Evolutionary conservation across 2,797 vertebrate genomes (phyloP).

Genomic region (Rhinophrynus dorsalis): DNA sequence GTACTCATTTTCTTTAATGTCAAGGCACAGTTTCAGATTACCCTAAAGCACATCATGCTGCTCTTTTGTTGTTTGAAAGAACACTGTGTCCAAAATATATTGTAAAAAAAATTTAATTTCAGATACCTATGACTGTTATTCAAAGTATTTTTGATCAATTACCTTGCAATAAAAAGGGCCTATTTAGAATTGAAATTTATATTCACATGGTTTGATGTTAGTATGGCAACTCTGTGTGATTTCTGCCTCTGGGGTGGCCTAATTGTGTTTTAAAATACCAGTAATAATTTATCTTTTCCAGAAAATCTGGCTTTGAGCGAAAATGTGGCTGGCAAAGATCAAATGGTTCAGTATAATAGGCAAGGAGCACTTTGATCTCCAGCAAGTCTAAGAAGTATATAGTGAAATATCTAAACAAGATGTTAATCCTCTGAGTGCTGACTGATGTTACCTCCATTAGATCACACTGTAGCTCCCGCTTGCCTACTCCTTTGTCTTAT

Average conservation of each 20-base stretch:
- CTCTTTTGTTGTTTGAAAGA: conserved; percentile 23
- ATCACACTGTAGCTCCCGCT: too few species aligned
- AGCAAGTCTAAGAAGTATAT: too few species aligned
- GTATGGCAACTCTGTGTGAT: background rate
- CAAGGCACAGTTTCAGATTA: conserved; percentile 12
- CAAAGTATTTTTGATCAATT: conserved; percentile 2
- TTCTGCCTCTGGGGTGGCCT: background rate
- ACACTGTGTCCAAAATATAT: conserved; percentile 19
- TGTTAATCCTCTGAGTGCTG: too few species aligned
- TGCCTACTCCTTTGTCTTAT: too few species aligned
- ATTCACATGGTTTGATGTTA: background rate
- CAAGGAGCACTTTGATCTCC: too few species aligned
- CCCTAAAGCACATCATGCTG: background rate
- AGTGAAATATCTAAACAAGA: too few species aligned
- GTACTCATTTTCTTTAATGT: conserved; percentile 34
- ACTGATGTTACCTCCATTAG: too few species aligned
- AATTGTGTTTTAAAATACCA: background rate
- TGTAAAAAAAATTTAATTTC: background rate
- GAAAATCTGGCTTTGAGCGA: background rate
- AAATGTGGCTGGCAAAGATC: background rate
- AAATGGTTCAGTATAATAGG: too few species aligned
- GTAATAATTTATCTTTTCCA: background rate
- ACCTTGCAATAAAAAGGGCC: background rate
- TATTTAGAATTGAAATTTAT: conserved; percentile 1
- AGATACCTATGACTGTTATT: background rate